phyloP scores from a whole-genome alignment of 2,797 vertebrate species.

The Erithacus rubecula region DNA sequence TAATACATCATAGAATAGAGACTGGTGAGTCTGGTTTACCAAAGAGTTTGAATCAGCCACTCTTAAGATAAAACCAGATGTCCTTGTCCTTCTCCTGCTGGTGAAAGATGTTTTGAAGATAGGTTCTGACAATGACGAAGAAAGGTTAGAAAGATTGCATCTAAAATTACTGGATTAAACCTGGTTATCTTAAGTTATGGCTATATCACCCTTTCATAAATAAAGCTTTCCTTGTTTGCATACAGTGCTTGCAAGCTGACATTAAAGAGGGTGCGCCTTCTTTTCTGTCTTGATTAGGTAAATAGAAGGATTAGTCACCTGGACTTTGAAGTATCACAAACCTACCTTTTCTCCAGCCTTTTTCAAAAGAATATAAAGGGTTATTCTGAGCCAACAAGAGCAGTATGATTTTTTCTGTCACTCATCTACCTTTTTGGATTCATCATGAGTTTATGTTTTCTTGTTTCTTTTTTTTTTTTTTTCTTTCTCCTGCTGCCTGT shows the following conservation, averaged over 20 bases:
- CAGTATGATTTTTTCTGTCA: not conserved
- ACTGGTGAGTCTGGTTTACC: not conserved
- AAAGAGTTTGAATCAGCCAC: not conserved
- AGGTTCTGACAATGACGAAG: not conserved
- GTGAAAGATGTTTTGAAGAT: not conserved
- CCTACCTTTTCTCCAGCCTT: not conserved
- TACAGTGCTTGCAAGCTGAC: not conserved
- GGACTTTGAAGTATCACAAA: not conserved
- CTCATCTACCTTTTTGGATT: not conserved
- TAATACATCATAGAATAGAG: not conserved
- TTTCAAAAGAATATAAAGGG: not conserved
- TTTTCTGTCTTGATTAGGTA: not conserved
- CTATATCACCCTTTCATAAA: not conserved
- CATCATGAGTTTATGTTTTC: not conserved
- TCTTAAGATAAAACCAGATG: not conserved
- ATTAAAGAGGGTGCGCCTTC: not conserved
- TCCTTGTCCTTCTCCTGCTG: not conserved
- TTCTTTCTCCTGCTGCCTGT: not conserved
- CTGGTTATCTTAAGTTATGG: not conserved
- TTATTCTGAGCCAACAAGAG: not conserved
- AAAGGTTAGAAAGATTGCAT: not conserved
- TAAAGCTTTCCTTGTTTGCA: not conserved
- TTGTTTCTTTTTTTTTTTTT: not conserved
- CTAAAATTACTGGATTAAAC: not conserved
- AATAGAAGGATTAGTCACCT: not conserved